Base-by-base conservation (phyloP, 1,140 invertebrate species). In the Schlechtendalia chinensis region DNA sequence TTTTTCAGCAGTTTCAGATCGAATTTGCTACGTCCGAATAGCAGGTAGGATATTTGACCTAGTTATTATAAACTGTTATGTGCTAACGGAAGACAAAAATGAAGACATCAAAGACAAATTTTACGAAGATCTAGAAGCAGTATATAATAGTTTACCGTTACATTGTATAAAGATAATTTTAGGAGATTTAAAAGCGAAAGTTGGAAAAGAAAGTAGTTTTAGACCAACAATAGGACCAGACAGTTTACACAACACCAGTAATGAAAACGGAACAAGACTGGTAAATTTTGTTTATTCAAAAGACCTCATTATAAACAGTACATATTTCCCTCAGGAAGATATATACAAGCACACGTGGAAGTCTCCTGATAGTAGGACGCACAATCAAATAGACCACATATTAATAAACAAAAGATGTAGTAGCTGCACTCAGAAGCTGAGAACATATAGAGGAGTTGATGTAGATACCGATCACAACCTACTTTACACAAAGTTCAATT, bases 191-290 rank as follows among this genome's bases (percentile, higher is more conserved):
- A n/a, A n/a, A n/a, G n/a, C n/a, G n/a, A n/a, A n/a, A n/a, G n/a
- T n/a, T n/a, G n/a, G n/a, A n/a, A n/a, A n/a, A n/a, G n/a, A n/a
- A n/a, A n/a, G n/a, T n/a, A n/a, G n/a, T 82, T 67, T 50, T 83
- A 80, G 59, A 54, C 47, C 59, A 39, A 82, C 65, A 61, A 82
- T 85, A 82, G 19, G 85, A 82, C 77, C 86, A 59, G 59, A 87
- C 79, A 71, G 85, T 83, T 61, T 82, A 82, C 82, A 86, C 82
- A 27, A 75, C 24, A 39, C 12, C 54, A 75, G 61, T 10, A 83
- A 83, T 80, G 82, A 82, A 12, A 83, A 83, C 75, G 83, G 82
- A 5, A 53, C 80, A 22, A 80, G 81, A 39, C 61, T 83, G 19
- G 63, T 81, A 22, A 71, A 81, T 29, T 81, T 85, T 80, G 82